Evolutionary conservation across 2,888 invertebrate genomes (phyloP), one percentile per base, ranked within the genome.

Genomic region (Synanthedon vespiformis): DNA sequence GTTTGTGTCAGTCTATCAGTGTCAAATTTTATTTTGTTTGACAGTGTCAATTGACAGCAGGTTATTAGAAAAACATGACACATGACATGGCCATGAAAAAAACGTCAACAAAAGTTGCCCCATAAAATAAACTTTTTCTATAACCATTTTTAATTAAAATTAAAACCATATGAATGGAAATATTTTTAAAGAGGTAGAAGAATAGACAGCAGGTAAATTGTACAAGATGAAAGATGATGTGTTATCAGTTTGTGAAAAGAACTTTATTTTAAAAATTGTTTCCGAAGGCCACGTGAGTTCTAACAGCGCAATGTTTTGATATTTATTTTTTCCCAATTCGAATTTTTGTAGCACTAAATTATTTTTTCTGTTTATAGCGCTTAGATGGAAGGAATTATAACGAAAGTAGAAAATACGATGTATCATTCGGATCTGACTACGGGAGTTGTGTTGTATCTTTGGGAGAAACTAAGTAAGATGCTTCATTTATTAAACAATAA

Each of bases 341-440:
- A 44, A 44, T 44, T 44, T 22, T 22, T 4, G 22, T 22, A 22
- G 22, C 4, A 22, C 5, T 22, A 4, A 22, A 22, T 22, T 5
- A 22, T 1, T 22, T 22, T 22, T 13, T n/a, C 44, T 47, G 48
- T 58, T 82, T 89, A 59, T 69, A 95, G 94, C 90, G 96, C 54
- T 80, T 95, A 60, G 96, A 96, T 88, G 95, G 95, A 3, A 89
- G 96, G 65, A 89, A 86, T 61, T 90, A 92, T 57, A 89, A 92
- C 63, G 94, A 95, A 72, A 92, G 92, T 58, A 89, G 96, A 59
- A 84, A 89, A 34, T 74, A 94, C 13, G 84, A 90, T 61, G 92
- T 96, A 56, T 85, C 90, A 60, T 95, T 94, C 77, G 95, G 95
- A 14, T 89, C 91, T n/a, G 94, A 94, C 59, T 95, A 93, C 90